Percentiles rank a stretch among this genome's conserved stretches.
These are phyloP conservation scores for Macrostomum lignano DNA, from an alignment of 1,140 invertebrate species.

Conservation along the genomic window DNA sequence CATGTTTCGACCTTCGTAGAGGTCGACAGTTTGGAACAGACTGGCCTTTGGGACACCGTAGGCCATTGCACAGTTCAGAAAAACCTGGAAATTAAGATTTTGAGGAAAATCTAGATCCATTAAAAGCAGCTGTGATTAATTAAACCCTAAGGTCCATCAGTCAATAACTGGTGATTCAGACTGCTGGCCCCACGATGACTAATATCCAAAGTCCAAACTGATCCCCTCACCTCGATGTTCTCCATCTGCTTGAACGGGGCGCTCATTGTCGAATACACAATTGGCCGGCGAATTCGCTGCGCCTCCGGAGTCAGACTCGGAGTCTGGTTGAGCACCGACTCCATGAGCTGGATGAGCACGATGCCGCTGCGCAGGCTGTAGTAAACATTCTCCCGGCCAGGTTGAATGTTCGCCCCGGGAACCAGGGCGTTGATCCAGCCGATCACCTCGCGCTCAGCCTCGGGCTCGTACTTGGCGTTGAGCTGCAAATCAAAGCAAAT, in stretches of 20 bases:
- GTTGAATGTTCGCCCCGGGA: background rate
- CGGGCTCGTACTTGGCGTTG: conserved; percentile 9
- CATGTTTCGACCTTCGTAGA: conserved; percentile 37
- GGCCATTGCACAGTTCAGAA: conserved; percentile 51
- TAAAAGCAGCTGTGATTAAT: conserved; percentile 2
- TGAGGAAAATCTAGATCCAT: conserved; percentile 34
- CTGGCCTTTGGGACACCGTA: conserved; percentile 72
- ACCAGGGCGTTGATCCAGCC: conserved; percentile 8
- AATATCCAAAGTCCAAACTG: background rate
- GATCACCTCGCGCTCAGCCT: conserved; percentile 7
- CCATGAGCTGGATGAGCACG: conserved; percentile 6
- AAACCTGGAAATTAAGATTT: conserved; percentile 88
- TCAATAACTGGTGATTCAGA: background rate
- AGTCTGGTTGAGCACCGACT: conserved; percentile 6
- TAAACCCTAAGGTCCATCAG: background rate
- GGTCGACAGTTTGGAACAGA: conserved; percentile 54
- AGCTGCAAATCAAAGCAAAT: conserved; percentile 5
- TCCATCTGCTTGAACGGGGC: conserved; percentile 29
- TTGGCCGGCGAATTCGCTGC: background rate
- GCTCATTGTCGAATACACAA: conserved; percentile 17
- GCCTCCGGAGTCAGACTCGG: conserved; percentile 3
- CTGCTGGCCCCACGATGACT: background rate
- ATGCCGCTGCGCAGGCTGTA: conserved; percentile 6
- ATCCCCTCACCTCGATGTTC: background rate
- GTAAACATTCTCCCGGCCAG: conserved; percentile 7